Evolutionary conservation across 2,797 vertebrate genomes (phyloP).

Genomic region (Peromyscus nudipes): DNA sequence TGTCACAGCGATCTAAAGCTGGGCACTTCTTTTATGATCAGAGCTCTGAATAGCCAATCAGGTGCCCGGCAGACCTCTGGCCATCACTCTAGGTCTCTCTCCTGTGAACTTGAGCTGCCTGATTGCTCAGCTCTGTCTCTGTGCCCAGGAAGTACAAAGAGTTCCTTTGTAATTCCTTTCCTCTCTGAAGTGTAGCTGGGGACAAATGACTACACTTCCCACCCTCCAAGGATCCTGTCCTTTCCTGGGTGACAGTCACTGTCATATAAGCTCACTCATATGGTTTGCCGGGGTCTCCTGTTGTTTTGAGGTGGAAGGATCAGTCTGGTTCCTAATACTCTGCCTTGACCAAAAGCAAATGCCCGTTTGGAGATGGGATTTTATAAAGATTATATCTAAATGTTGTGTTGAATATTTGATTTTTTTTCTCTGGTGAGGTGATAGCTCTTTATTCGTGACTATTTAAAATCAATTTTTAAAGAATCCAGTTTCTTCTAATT

Average conservation of each 20-base stretch:
- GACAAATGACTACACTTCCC: background rate
- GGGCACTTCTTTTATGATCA: background rate
- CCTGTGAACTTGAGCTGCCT: background rate
- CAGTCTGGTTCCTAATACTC: background rate
- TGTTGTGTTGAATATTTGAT: background rate
- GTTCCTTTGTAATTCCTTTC: background rate
- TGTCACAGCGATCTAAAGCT: background rate
- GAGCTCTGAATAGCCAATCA: background rate
- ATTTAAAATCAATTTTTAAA: slow-evolving; percentile 40
- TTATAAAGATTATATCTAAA: slow-evolving; percentile 32
- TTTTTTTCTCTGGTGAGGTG: background rate
- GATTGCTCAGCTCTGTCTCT: background rate
- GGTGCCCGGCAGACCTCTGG: too few relatives aligned
- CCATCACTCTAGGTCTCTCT: background rate
- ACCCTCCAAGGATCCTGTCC: background rate
- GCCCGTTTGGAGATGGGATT: background rate
- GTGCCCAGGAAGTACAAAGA: background rate
- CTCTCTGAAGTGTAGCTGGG: background rate
- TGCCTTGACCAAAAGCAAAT: background rate
- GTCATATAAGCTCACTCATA: background rate
- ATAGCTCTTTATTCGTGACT: background rate
- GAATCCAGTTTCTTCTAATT: background rate
- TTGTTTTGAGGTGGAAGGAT: background rate
- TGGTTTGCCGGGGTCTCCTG: background rate
- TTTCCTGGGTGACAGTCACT: background rate